phyloP scores from a whole-genome alignment of 2,888 invertebrate genomes.

The Cremastinae sp. region DNA sequence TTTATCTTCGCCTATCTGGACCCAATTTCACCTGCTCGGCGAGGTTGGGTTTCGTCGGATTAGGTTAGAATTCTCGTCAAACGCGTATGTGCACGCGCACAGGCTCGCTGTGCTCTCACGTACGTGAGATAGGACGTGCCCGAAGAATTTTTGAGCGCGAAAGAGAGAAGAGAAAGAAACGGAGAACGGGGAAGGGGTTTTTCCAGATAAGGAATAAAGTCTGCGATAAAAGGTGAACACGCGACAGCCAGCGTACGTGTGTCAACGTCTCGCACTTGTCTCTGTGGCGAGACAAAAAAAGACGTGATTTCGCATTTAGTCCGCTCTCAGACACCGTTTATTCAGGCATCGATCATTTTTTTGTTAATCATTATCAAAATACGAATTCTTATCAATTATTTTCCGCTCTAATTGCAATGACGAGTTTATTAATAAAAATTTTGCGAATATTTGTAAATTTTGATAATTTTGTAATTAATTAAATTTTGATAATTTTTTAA shows the following conservation, averaged over 20 bases:
- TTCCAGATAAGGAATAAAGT: slow-evolving; percentile 56
- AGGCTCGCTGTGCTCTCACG: not conserved
- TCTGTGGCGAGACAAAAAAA: slow-evolving; percentile 18
- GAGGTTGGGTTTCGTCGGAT: slow-evolving; percentile 36
- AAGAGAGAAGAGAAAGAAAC: slow-evolving; percentile 7
- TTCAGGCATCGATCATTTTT: not conserved
- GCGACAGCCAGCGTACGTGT: slow-evolving; percentile 30
- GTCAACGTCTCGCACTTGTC: not conserved
- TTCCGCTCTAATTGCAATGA: too few species aligned
- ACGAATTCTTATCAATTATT: too few species aligned
- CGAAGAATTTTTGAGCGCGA: slow-evolving; percentile 10
- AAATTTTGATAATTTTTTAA: too few species aligned
- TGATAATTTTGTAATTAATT: too few species aligned
- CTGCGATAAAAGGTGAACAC: slow-evolving; percentile 54
- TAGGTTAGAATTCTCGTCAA: slow-evolving; percentile 37
- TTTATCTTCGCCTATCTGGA: slow-evolving; percentile 37
- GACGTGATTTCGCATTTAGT: slow-evolving; percentile 26
- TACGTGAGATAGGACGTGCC: slow-evolving; percentile 2
- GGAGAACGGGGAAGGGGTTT: slow-evolving; percentile 8
- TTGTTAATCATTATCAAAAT: too few species aligned
- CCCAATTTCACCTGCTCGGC: slow-evolving; percentile 48
- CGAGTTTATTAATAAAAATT: too few species aligned
- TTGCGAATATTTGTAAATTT: too few species aligned
- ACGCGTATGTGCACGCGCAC: slow-evolving; percentile 12
- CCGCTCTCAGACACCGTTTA: slow-evolving; percentile 4